Conservation (phyloP, 2,113 vertebrate genomes). For the Myanophis thanlyinensis region DNA sequence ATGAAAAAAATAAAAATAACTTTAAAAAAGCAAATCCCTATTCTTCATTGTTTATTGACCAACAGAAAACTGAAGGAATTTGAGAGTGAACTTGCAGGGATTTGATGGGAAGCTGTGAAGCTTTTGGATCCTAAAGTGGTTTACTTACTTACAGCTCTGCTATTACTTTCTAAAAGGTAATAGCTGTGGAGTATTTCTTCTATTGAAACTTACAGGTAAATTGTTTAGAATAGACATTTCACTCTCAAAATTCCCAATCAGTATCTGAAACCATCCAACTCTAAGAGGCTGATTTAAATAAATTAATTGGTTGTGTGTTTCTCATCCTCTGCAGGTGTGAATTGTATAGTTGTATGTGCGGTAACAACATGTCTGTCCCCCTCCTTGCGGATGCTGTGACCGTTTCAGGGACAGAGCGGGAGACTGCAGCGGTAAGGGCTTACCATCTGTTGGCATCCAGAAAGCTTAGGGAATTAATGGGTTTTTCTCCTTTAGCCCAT, state of each 20-base stretch:
- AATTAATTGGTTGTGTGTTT: not conserved
- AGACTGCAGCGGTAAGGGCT: slow-evolving; percentile 92
- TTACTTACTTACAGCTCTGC: not conserved
- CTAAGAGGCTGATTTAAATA: not conserved
- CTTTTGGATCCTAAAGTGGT: not conserved
- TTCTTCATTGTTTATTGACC: not conserved
- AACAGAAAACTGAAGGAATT: not conserved
- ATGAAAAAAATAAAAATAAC: not conserved
- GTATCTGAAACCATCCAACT: not conserved
- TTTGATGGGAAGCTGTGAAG: not conserved
- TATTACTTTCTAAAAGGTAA: not conserved
- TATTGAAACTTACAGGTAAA: not conserved
- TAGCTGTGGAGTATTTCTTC: not conserved
- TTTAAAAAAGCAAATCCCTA: not conserved
- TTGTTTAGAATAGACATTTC: not conserved
- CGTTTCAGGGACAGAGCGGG: slow-evolving; percentile 91
- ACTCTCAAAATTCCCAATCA: not conserved
- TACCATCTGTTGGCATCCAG: slow-evolving; percentile 12
- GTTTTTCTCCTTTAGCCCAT: not conserved
- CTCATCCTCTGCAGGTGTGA: slow-evolving; percentile 58
- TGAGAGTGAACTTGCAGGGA: not conserved
- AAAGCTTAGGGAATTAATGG: not conserved
- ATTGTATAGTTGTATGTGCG: slow-evolving; percentile 93
- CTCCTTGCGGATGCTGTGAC: slow-evolving; percentile 96
- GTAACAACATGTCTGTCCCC: slow-evolving; percentile 99